phyloP scores from a whole-genome alignment of 1,140 invertebrate species.

The Scaptomyza montana region DNA sequence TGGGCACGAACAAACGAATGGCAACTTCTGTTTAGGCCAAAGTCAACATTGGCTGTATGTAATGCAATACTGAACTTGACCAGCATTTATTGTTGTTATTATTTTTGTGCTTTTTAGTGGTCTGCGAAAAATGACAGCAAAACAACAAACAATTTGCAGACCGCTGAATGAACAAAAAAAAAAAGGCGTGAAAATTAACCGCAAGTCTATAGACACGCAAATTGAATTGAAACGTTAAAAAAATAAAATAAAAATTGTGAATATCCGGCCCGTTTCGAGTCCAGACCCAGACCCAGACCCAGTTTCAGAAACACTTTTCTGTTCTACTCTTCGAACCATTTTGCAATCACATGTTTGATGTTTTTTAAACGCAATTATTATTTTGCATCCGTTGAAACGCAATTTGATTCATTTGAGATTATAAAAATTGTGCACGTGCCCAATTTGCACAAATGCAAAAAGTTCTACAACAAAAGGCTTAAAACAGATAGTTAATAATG shows the following conservation, averaged over 20 bases:
- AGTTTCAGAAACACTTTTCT: background rate
- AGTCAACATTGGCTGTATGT: conserved; percentile 32
- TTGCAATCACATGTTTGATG: conserved; percentile 23
- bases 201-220: too few relatives aligned
- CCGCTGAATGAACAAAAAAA: conserved; percentile 18
- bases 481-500: conserved; percentile 19
- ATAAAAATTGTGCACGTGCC: background rate
- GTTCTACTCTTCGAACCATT: background rate
- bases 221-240: background rate
- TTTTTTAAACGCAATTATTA: conserved; percentile 35
- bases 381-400: conserved; percentile 41
- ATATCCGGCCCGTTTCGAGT: conserved; percentile 5
- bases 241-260: background rate
- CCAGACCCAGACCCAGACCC: conserved; percentile 7
- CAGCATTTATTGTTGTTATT: conserved; percentile 10
- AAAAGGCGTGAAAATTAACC: conserved; percentile 47
- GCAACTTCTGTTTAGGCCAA: conserved; percentile 42
- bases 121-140: conserved; percentile 60
- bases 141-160: conserved; percentile 68
- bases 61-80: conserved; percentile 43
- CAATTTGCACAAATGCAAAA: conserved; percentile 14
- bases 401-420: conserved; percentile 32
- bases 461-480: conserved; percentile 25
- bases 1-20: conserved; percentile 34
- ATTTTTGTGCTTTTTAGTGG: conserved; percentile 16